Evolutionary conservation across 2,888 invertebrate species (phyloP), one percentile per base, ranked within the genome.

Genomic region (Aradus depressus): DNA sequence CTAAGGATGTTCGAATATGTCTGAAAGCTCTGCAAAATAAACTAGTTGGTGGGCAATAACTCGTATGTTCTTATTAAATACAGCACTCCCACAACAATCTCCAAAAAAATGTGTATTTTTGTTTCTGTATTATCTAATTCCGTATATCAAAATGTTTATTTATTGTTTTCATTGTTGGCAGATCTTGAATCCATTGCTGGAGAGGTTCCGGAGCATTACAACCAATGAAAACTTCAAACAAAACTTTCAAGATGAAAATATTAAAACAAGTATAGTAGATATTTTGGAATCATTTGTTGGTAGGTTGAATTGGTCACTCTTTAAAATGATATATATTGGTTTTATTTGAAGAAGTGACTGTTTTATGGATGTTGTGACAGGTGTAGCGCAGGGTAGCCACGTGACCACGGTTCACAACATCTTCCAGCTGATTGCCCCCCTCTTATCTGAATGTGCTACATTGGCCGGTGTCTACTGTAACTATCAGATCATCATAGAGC

Each of bases 401-500:
- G 68, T 70, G 42, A 60, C 67, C 4, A 72, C 72, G 1, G 72
- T 71, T 1, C 64, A 68, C 51, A 61, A 68, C 44, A 64, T 77
- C 31, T 81, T 79, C 64, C 73, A 76, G 61, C 74, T 81, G 65
- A 65, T 80, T 10, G 70, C 73, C 41, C 79, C 79, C 4, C 72
- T 84, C 31, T 66, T 88, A 60, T 74, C 74, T 19, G 80, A 81
- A 64, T 68, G 83, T 56, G 77, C 84, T 2, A 75, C 74, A n/a
- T 72, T 88, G 41, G 66, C 89, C 51, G 80, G 75, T 54, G 65
- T 81, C 26, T 89, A 84, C 64, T 81, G 84, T 67, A 84, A 85
- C 67, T 86, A 86, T 66, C 81, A 82, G 50, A 76, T 80, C 51
- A 77, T 90, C 52, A 83, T 89, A 43, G 76, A 85, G 62, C 73